Evolutionary conservation across 1,140 invertebrate species (phyloP), one percentile per base, ranked within the genome.

Genomic region (Drosophila subpulchrella): DNA sequence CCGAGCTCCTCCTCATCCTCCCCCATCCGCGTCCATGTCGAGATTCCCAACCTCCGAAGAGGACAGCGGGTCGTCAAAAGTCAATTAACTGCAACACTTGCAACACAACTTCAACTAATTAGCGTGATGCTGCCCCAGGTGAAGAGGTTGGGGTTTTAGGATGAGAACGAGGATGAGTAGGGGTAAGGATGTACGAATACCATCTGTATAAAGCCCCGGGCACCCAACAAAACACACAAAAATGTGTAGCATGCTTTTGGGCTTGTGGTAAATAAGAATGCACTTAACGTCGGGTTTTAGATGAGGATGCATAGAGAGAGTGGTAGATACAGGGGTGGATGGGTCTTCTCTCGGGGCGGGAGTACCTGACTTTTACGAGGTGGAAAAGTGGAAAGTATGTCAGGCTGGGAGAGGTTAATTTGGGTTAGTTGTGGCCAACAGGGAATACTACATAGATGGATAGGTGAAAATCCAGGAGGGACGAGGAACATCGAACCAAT

Each of bases 51-150:
- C 41, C 55, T 46, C 46, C 57, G 57, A 34, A 47, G 41, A 20
- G 51, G 54, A 58, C 48, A 78, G 48, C 59, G 71, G 75, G 66
- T 83, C 79, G 83, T 89, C 84, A 86, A 76, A 86, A 83, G 79
- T 86, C 83, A 86, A 86, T 86, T 86, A 88, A 83, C 83, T 86
- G 79, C 75, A 85, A 86, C 82, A 86, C 75, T 86, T 85, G 68
- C 79, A 83, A 55, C 72, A 77, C 71, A 79, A 83, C 75, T 86
- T 86, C 63, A 89, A 78, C 83, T 88, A 86, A 88, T 86, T 88
- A 86, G 83, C 75, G 58, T 66, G 54, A 50, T 68, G 79, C 78
- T 78, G 70, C 63, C 65, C 63, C 82, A 78, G 72, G 68, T 72
- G 63, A 20, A 63, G 41, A 24, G 56, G 39, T 27, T 46, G 42